Percentiles rank a stretch among this genome's conserved stretches.
These are phyloP conservation scores for Sebastes taczanowskii DNA, from an alignment of 2,797 vertebrate genomes.

Conservation along the genomic window DNA sequence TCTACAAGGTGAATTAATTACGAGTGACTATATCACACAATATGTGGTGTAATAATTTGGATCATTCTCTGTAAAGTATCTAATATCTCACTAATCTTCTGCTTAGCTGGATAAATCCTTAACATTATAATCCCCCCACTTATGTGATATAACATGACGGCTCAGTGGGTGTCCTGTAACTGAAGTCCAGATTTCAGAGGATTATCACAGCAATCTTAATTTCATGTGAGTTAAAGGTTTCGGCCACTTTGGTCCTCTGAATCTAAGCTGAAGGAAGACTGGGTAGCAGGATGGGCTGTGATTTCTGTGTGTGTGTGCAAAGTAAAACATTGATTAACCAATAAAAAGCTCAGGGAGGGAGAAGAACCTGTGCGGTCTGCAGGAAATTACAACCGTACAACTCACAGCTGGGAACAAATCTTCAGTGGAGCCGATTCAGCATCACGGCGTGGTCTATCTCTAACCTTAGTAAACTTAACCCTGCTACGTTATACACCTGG, in stretches of 20 bases:
- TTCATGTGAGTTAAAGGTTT: constrained; percentile 20
- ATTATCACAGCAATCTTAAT: constrained; percentile 58
- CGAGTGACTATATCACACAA: accelerated
- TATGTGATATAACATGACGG: constrained; percentile 19
- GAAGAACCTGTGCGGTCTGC: neutral
- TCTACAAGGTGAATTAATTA: constrained; percentile 15
- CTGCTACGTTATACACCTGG: too few relatives aligned
- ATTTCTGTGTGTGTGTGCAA: constrained; percentile 26
- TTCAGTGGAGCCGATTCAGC: neutral
- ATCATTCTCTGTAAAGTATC: constrained; percentile 50
- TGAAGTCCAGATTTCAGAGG: constrained; percentile 59
- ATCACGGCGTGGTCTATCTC: too few relatives aligned
- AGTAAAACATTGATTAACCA: constrained; percentile 36
- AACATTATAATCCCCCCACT: constrained; percentile 46
- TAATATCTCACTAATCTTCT: constrained; percentile 66
- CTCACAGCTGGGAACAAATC: neutral
- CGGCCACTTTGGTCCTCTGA: neutral
- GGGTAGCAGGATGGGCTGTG: neutral
- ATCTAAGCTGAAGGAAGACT: neutral
- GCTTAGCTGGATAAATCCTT: constrained; percentile 55
- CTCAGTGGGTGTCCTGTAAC: constrained; percentile 41
- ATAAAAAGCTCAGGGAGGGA: constrained; percentile 14
- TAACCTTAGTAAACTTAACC: too few relatives aligned
- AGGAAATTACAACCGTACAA: constrained; percentile 8
- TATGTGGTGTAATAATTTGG: constrained; percentile 31